Percentiles rank a stretch among this genome's conserved stretches.
phyloP scores from a whole-genome alignment of 2,113 vertebrate species.

The Chaetura pelagica region DNA sequence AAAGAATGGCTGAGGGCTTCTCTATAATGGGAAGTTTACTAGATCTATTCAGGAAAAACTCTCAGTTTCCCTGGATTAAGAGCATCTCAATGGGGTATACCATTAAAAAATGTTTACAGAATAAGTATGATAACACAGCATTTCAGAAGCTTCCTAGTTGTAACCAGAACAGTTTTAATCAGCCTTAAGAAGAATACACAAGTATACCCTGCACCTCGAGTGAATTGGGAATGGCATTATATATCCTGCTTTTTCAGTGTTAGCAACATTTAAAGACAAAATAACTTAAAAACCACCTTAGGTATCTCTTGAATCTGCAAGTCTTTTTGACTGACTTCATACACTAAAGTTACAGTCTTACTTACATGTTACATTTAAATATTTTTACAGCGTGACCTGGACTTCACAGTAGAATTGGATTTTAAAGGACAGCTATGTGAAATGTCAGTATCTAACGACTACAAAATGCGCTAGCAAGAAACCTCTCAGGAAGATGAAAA shows the following conservation, averaged over 20 bases:
- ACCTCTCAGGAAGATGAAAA: neutral
- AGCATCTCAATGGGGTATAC: neutral
- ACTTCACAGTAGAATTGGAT: slow-evolving; percentile 96
- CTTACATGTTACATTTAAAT: slow-evolving; percentile 24
- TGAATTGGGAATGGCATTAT: neutral
- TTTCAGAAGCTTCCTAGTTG: neutral
- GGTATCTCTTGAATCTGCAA: neutral
- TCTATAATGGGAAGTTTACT: neutral
- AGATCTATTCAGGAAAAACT: neutral
- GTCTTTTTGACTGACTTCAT: neutral
- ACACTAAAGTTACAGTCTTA: neutral
- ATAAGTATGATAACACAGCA: neutral
- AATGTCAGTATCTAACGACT: slow-evolving; percentile 93
- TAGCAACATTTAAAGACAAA: neutral
- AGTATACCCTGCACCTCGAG: neutral
- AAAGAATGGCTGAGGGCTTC: neutral
- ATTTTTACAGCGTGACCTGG: slow-evolving; percentile 90
- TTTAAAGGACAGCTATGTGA: slow-evolving; percentile 98
- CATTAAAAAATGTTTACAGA: neutral
- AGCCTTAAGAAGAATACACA: neutral
- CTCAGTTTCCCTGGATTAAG: neutral
- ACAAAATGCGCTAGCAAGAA: slow-evolving; percentile 93
- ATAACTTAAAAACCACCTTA: neutral
- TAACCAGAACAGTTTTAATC: neutral
- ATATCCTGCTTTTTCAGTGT: neutral